Conservation (phyloP, 1,140 invertebrate genomes). For the Rhagoletis pomonella region DNA sequence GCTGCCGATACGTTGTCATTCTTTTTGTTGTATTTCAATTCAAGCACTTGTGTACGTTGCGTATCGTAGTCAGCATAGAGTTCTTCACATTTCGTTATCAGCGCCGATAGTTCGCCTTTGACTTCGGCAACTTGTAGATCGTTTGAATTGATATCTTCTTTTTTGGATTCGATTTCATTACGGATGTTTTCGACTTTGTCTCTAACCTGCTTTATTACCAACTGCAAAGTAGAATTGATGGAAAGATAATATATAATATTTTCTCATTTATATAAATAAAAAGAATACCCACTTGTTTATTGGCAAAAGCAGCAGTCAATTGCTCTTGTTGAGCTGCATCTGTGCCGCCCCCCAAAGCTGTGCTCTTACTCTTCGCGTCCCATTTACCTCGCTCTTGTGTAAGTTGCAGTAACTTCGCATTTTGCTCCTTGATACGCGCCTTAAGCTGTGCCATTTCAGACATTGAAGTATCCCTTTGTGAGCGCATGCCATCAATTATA, state of each 20-base stretch:
- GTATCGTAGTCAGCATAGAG: constrained; percentile 78
- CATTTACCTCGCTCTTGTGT: constrained; percentile 90
- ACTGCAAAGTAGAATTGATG: constrained; percentile 77
- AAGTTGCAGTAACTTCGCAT: constrained; percentile 84
- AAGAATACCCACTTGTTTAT: constrained; percentile 65
- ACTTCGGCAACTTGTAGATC: constrained; percentile 84
- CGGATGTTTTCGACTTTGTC: constrained; percentile 83
- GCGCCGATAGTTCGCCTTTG: constrained; percentile 75
- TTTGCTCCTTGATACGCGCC: constrained; percentile 88
- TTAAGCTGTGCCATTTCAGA: constrained; percentile 93
- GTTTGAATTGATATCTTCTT: constrained; percentile 88
- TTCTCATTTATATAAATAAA: neutral
- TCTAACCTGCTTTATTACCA: constrained; percentile 88
- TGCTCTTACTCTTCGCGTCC: constrained; percentile 80
- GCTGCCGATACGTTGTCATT: constrained; percentile 69
- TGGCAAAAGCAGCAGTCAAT: constrained; percentile 70
- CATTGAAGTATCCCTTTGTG: constrained; percentile 91
- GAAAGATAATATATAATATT: neutral
- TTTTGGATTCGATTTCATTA: constrained; percentile 83
- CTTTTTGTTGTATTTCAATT: constrained; percentile 76
- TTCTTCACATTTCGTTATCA: constrained; percentile 78
- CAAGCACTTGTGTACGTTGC: constrained; percentile 77
- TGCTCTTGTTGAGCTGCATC: constrained; percentile 67
- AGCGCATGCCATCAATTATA: constrained; percentile 97
- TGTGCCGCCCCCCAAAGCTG: constrained; percentile 55